Evolutionary conservation across 2,797 vertebrate genomes (phyloP).

Genomic region (Pelobates cultripes): DNA sequence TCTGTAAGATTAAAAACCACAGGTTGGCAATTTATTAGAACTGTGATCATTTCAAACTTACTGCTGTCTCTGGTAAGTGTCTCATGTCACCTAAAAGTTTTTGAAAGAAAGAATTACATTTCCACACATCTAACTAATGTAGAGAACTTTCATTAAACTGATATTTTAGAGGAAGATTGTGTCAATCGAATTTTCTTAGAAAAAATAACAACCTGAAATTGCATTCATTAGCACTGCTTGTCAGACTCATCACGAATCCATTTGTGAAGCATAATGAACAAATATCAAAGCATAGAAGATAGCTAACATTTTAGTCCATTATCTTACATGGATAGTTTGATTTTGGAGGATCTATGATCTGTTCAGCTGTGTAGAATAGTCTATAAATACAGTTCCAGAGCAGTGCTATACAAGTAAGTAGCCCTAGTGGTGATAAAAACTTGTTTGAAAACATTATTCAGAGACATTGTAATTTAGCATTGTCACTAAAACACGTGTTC

Average conservation of each 20-base stretch:
- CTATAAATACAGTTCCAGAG: not conserved
- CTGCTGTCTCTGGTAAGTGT: too few relatives aligned
- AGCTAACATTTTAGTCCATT: constrained; percentile 53
- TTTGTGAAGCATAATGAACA: constrained; percentile 50
- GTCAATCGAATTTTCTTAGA: constrained; percentile 19
- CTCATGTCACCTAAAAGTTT: not conserved
- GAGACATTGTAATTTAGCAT: constrained; percentile 9
- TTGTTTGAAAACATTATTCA: not conserved
- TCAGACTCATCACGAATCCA: constrained; percentile 52
- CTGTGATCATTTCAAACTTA: not conserved
- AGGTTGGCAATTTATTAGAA: too few relatives aligned
- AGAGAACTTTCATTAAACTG: constrained; percentile 29
- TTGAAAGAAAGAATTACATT: not conserved
- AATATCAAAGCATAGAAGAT: constrained; percentile 48
- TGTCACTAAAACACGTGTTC: not conserved
- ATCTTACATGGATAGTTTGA: constrained; percentile 28
- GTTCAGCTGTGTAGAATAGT: not conserved
- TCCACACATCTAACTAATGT: constrained; percentile 2
- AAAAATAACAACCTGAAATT: constrained; percentile 40
- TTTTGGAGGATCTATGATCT: constrained; percentile 18
- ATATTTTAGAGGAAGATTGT: constrained; percentile 30
- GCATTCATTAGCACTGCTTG: constrained; percentile 48
- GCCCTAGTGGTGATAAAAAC: constrained; percentile 7
- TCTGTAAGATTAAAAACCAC: too few relatives aligned
- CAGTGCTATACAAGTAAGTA: not conserved